These are phyloP conservation scores for Orycteropus afer DNA, from an alignment of 2,113 vertebrate species.

Conservation along the genomic window DNA sequence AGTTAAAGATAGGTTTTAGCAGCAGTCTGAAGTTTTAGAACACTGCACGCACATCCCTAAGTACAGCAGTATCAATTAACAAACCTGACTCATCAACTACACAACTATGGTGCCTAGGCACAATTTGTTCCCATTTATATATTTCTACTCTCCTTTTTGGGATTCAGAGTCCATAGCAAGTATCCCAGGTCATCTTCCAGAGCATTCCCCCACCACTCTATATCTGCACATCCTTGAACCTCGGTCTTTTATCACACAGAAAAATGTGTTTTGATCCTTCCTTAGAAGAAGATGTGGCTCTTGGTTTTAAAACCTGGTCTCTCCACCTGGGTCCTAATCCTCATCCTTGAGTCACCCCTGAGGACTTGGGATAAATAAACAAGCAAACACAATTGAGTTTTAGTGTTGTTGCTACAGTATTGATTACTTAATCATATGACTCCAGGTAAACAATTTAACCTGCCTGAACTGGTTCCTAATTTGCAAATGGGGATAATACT, in stretches of 20 bases:
- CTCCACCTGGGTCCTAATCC: background rate
- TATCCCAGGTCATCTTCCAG: background rate
- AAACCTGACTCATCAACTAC: rapidly evolving
- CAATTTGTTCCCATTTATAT: background rate
- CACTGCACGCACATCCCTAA: too few relatives aligned
- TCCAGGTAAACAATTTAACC: background rate
- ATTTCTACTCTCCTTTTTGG: background rate
- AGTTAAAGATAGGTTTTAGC: background rate
- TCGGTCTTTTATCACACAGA: background rate
- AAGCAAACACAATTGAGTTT: background rate
- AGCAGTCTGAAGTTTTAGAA: background rate
- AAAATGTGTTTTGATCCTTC: background rate
- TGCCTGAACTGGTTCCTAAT: background rate
- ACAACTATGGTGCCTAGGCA: background rate
- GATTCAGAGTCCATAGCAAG: background rate
- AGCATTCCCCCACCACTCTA: rapidly evolving
- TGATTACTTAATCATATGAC: background rate
- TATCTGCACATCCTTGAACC: background rate
- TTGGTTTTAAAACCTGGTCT: background rate
- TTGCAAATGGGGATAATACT: background rate
- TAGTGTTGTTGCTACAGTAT: background rate
- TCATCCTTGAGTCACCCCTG: too few relatives aligned
- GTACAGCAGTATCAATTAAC: rapidly evolving
- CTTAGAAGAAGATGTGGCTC: background rate
- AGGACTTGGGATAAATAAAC: background rate